Percentiles rank a stretch among this genome's conserved stretches.
Conservation (phyloP, 2,888 invertebrate genomes). For the Luffia ferchaultella region DNA sequence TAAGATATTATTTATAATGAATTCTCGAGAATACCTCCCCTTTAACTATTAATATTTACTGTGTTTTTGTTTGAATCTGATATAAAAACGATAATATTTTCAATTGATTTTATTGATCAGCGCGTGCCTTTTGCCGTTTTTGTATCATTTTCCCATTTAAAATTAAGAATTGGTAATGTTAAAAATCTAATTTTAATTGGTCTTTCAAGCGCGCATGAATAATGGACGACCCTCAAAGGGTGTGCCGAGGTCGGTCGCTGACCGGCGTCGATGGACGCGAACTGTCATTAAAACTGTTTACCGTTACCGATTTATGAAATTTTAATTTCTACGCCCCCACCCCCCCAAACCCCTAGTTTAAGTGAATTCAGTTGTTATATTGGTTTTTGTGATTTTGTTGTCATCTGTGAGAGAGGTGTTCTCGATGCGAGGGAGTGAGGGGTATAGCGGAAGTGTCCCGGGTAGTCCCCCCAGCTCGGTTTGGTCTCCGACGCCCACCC, state of each 20-base stretch:
- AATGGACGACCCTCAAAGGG: constrained; percentile 28
- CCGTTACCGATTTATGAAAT: background rate
- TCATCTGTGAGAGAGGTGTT: constrained; percentile 66
- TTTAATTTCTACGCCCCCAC: background rate
- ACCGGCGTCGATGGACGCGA: background rate
- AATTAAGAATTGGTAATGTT: too few species aligned
- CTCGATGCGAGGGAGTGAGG: constrained; percentile 66
- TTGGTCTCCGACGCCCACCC: constrained; percentile 52
- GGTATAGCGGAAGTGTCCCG: constrained; percentile 63
- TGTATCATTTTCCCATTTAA: too few species aligned
- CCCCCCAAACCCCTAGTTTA: constrained; percentile 39
- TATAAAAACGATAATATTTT: too few species aligned
- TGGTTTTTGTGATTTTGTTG: constrained; percentile 56
- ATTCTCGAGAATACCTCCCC: constrained; percentile 41
- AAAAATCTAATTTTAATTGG: constrained; percentile 12
- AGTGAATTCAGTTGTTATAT: constrained; percentile 51
- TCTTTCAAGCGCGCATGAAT: constrained; percentile 37
- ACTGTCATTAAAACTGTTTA: background rate
- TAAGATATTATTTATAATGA: constrained; percentile 13
- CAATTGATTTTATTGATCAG: too few species aligned
- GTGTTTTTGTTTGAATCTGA: constrained; percentile 6
- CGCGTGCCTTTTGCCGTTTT: too few species aligned
- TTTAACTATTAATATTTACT: too few species aligned
- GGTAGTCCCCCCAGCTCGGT: constrained; percentile 56
- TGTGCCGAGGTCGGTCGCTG: too few species aligned